phyloP scores from a whole-genome alignment of 1,140 invertebrate genomes.

The Panulirus ornatus region DNA sequence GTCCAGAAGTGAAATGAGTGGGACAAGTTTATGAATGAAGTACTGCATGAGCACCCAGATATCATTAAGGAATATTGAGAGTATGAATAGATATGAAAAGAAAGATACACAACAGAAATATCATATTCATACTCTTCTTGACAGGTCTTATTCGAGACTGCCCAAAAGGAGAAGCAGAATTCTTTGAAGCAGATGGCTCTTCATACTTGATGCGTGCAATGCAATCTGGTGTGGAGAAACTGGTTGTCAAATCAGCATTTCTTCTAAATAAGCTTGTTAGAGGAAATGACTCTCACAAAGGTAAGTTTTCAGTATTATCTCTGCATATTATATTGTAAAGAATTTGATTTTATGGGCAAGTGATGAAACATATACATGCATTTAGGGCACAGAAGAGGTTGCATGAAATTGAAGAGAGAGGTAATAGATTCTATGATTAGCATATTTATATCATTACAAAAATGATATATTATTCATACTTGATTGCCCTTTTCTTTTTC shows the following conservation, averaged over 20 bases:
- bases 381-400: not conserved
- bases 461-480: too few relatives aligned
- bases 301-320: constrained; percentile 77
- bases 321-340: not conserved
- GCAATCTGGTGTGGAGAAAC: constrained; percentile 81
- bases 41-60: too few relatives aligned
- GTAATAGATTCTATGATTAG: too few relatives aligned
- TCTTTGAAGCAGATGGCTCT: constrained; percentile 83
- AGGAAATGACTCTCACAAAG: constrained; percentile 81
- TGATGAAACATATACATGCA: not conserved
- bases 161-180: constrained; percentile 81
- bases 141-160: constrained; percentile 83
- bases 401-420: too few relatives aligned
- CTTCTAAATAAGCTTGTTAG: constrained; percentile 82
- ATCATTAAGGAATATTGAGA: too few relatives aligned
- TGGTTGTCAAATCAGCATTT: constrained; percentile 86
- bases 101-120: too few relatives aligned
- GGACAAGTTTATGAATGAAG: too few relatives aligned
- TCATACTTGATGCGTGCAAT: constrained; percentile 82
- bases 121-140: constrained; percentile 68
- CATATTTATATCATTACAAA: too few relatives aligned
- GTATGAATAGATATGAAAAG: too few relatives aligned
- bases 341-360: not conserved
- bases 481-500: too few relatives aligned
- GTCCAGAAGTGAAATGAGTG: too few relatives aligned